Conservation (phyloP, 2,888 invertebrate genomes). For the Drosophila histrio region DNA sequence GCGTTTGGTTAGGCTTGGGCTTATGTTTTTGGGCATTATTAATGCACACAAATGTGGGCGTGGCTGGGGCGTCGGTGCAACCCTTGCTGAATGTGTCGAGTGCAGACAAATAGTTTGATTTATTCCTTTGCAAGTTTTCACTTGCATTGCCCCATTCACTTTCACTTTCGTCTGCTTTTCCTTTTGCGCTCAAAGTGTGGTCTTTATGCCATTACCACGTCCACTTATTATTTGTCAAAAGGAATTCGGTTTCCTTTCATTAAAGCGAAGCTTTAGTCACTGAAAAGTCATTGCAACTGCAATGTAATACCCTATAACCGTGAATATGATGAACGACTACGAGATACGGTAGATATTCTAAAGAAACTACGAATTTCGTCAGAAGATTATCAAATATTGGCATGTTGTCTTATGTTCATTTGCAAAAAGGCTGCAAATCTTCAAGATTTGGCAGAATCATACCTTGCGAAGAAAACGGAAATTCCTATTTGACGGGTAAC, state of each 20-base stretch:
- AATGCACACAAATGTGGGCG: conserved; percentile 35
- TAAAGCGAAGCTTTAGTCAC: conserved; percentile 1
- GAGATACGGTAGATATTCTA: too few species aligned
- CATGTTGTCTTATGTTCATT: too few species aligned
- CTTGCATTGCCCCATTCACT: conserved; percentile 8
- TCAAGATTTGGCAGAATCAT: too few species aligned
- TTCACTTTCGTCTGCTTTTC: neutral
- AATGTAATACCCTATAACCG: neutral
- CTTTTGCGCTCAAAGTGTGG: conserved; percentile 3
- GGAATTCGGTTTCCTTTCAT: conserved; percentile 5
- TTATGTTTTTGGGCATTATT: conserved; percentile 41
- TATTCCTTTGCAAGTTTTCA: conserved; percentile 48
- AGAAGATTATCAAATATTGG: too few species aligned
- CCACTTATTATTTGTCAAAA: conserved; percentile 2
- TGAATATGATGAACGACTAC: too few species aligned
- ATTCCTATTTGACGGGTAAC: too few species aligned
- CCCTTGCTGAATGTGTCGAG: conserved; percentile 25
- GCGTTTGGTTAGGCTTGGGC: conserved; percentile 10
- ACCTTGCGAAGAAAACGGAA: too few species aligned
- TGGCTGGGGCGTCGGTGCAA: conserved; percentile 15
- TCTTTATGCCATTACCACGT: neutral
- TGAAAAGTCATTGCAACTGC: neutral
- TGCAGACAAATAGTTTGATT: conserved; percentile 53
- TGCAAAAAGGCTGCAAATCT: too few species aligned
- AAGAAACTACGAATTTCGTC: too few species aligned